These are phyloP conservation scores for Drosophila santomea DNA, from an alignment of 1,140 invertebrate species.

Conservation along the genomic window DNA sequence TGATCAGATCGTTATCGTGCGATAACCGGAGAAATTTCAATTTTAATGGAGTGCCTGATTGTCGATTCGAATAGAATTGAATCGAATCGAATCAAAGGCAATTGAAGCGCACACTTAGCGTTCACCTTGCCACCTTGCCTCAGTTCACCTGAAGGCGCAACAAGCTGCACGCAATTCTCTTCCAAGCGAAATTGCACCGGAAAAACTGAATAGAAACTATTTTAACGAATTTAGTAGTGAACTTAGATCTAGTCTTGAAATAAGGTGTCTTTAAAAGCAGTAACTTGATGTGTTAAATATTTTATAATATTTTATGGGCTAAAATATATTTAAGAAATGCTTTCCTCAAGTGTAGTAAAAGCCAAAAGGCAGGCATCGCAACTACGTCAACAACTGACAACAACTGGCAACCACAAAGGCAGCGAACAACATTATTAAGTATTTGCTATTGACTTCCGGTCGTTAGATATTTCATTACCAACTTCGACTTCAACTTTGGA, in stretches of 20 bases:
- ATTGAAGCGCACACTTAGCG: constrained; percentile 37
- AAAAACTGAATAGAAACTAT: not conserved
- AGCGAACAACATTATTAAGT: constrained; percentile 80
- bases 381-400: constrained; percentile 28
- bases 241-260: not conserved
- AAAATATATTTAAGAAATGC: no score
- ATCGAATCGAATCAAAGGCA: constrained; percentile 49
- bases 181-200: constrained; percentile 50
- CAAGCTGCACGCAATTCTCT: constrained; percentile 52
- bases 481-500: constrained; percentile 48
- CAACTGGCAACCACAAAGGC: constrained; percentile 56
- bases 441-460: constrained; percentile 82
- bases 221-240: not conserved
- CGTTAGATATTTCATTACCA: constrained; percentile 83
- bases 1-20: constrained; percentile 31
- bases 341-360: constrained; percentile 25
- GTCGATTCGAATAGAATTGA: constrained; percentile 43
- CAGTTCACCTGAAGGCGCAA: constrained; percentile 29
- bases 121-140: not conserved
- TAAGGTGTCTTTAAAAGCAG: not conserved
- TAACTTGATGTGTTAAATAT: not conserved
- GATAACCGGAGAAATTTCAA: constrained; percentile 39
- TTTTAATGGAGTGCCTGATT: constrained; percentile 45
- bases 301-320: no score
- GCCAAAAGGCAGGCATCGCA: constrained; percentile 41